Base-by-base conservation (phyloP, 2,888 invertebrate genomes). In the Eupithecia pulchellata region DNA sequence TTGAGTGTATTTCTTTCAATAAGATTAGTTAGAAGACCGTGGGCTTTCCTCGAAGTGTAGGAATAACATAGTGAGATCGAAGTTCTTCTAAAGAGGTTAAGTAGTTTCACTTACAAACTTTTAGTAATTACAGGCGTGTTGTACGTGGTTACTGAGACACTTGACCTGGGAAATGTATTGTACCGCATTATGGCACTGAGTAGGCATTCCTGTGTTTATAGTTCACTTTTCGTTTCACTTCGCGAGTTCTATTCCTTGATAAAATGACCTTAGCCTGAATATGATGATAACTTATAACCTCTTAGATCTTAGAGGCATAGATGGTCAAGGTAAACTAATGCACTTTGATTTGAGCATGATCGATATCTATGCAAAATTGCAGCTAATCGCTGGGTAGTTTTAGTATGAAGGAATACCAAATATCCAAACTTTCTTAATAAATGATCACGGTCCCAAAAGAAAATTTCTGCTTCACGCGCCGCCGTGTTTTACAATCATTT, bases 71-170 rank as follows among this genome's bases (percentile, higher is more conserved):
- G 25, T 52, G 8, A 11, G 17, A 17, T 8, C 17, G 5, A 25
- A 55, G 55, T 13, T 55, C 29, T 57, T 6, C 27, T 57, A 57
- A 55, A 57, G 57, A 32, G 30, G 58, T n/a, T n/a, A n/a, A n/a
- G n/a, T 30, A 32, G 58, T 60, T 30, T 57, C 30, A 60, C n/a
- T 60, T 60, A 32, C n/a, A 60, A 60, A 60, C 58, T 60, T 30
- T 17, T 32, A n/a, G 58, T 60, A 60, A 60, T 60, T 60, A 60
- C 58, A n/a, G 55, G 14, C 55, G 1, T 27, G 11, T 60, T 1
- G 58, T 60, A 60, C 58, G 58, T 60, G 58, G 58, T 30, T 17
- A 8, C n/a, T 1, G 3, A 17, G 29, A n/a, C 58, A 30, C 58
- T 60, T 60, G 32, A 32, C 30, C 32, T 60, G n/a, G 30, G 58